A percentile compares a stretch with the other conserved stretches of the same genome.
Evolutionary conservation across 2,797 vertebrate species (phyloP).

Genomic region (Mormyrus hasselquistii): DNA sequence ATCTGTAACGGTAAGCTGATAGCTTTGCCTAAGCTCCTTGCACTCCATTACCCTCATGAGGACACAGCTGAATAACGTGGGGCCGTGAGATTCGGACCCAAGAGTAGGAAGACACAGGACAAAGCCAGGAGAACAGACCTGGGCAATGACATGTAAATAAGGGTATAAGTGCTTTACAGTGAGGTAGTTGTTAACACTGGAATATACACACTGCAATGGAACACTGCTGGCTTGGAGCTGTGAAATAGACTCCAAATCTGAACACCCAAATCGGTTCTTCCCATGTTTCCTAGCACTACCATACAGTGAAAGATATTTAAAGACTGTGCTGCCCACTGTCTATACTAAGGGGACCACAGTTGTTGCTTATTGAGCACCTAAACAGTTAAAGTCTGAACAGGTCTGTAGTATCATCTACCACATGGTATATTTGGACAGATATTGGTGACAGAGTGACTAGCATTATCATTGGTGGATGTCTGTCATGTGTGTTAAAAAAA

Average conservation of each 20-base stretch:
- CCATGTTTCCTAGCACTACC: not conserved
- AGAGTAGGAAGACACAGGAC: not conserved
- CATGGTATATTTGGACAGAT: not conserved
- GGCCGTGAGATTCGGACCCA: not conserved
- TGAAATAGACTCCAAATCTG: not conserved
- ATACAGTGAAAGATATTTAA: not conserved
- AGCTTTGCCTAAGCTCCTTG: not conserved
- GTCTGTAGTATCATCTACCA: not conserved
- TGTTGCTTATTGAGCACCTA: not conserved
- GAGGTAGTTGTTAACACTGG: not conserved
- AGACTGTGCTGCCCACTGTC: not conserved
- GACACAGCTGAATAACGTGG: not conserved
- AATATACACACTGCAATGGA: not conserved
- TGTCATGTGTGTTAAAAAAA: not conserved
- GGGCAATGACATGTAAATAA: not conserved
- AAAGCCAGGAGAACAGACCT: not conserved
- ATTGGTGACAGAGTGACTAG: not conserved
- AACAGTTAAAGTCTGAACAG: not conserved
- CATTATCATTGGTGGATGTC: not conserved
- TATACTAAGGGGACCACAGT: not conserved
- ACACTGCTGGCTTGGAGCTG: not conserved
- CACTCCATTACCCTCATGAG: not conserved
- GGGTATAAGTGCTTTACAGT: not conserved
- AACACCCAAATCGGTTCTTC: not conserved
- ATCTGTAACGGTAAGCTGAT: not conserved